Conservation (phyloP, 1,140 invertebrate genomes). For the Babylonia areolata region DNA sequence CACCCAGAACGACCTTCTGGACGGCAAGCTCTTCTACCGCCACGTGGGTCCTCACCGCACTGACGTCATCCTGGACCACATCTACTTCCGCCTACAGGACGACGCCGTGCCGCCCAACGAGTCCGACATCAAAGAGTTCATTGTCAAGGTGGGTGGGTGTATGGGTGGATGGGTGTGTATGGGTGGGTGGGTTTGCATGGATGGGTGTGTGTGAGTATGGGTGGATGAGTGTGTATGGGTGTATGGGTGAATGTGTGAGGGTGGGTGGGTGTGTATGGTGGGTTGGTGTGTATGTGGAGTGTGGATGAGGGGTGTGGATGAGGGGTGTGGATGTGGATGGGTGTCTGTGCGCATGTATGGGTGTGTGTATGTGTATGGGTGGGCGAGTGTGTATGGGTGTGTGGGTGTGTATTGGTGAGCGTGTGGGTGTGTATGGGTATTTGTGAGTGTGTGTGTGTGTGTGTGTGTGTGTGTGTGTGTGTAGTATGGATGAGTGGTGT, state of each 20-base stretch:
- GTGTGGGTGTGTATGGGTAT: too few species aligned
- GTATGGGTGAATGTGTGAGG: neutral
- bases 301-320: too few species aligned
- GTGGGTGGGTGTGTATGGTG: neutral
- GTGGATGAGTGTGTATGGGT: neutral
- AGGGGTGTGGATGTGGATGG: too few species aligned
- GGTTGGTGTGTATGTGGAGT: neutral
- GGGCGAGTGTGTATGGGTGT: too few species aligned
- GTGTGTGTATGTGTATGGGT: too few species aligned
- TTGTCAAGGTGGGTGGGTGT: constrained; percentile 60
- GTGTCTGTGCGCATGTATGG: too few species aligned
- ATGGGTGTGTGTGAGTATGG: neutral
- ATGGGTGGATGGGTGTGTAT: neutral
- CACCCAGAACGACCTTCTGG: constrained; percentile 74
- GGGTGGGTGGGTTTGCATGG: neutral
- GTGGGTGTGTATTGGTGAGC: too few species aligned
- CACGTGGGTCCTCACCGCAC: constrained; percentile 70
- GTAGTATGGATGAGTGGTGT: too few species aligned
- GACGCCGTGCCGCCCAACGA: constrained; percentile 72
- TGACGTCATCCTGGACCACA: constrained; percentile 64
- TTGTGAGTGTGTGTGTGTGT: too few species aligned
- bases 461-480: too few species aligned
- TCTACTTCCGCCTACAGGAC: constrained; percentile 72
- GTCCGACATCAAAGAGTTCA: constrained; percentile 69
- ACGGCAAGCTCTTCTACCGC: constrained; percentile 74